Conservation (phyloP, 2,888 invertebrate genomes). For the Acronicta psi region DNA sequence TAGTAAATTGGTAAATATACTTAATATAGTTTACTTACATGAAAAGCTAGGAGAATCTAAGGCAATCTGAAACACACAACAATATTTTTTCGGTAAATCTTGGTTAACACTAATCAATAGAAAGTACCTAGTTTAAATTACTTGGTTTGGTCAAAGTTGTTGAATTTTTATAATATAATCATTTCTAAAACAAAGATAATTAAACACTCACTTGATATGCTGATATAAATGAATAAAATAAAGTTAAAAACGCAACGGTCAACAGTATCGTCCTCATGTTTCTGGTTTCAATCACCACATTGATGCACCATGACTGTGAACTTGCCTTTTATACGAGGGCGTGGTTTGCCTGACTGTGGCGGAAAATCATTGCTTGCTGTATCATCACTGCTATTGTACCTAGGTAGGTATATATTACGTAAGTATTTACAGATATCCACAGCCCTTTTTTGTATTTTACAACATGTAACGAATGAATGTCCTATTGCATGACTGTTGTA, state of each 20-base stretch:
- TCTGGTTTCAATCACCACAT: slow-evolving; percentile 67
- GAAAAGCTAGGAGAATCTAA: slow-evolving; percentile 50
- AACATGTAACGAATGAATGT: slow-evolving; percentile 7
- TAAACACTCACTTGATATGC: slow-evolving; percentile 73
- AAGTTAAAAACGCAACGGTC: slow-evolving; percentile 60
- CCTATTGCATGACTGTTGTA: not conserved
- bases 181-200: not conserved
- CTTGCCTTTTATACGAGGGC: slow-evolving; percentile 85
- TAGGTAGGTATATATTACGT: slow-evolving; percentile 37
- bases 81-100: no score
- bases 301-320: slow-evolving; percentile 83
- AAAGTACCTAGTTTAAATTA: no score
- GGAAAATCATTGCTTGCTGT: slow-evolving; percentile 78
- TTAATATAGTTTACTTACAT: slow-evolving; percentile 54
- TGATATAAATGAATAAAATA: slow-evolving; percentile 61
- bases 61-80: slow-evolving; percentile 63
- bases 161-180: no score
- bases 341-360: slow-evolving; percentile 76
- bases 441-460: slow-evolving; percentile 36
- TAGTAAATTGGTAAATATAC: no score
- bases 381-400: slow-evolving; percentile 65
- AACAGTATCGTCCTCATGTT: slow-evolving; percentile 72
- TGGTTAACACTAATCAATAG: no score
- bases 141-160: no score
- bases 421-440: not conserved